phyloP scores from a whole-genome alignment of 2,797 vertebrate species.

The Brachyrhaphis roseni region DNA sequence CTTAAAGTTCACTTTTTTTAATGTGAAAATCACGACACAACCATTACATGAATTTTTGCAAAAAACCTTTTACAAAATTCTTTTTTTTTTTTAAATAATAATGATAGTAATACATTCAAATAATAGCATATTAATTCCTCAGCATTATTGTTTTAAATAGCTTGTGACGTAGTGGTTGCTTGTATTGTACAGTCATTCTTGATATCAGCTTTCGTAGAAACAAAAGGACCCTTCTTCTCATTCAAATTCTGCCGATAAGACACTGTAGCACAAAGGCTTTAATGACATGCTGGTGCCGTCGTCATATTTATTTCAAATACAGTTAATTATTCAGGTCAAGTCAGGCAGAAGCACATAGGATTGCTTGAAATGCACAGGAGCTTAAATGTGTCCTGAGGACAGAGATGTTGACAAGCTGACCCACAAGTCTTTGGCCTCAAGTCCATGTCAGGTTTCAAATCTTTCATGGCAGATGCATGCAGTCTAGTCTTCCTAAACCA shows the following conservation, averaged over 20 bases:
- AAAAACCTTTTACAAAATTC: slow-evolving; percentile 71
- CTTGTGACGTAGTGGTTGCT: slow-evolving; percentile 65
- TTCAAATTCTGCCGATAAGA: slow-evolving; percentile 59
- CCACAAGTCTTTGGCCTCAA: not conserved
- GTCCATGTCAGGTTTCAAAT: not conserved
- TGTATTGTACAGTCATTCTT: slow-evolving; percentile 43
- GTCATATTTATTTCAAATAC: slow-evolving; percentile 55
- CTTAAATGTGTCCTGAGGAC: not conserved
- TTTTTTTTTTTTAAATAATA: slow-evolving; percentile 82
- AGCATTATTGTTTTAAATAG: slow-evolving; percentile 81
- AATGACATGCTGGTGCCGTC: slow-evolving; percentile 52
- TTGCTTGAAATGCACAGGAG: slow-evolving; percentile 27
- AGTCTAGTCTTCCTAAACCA: not conserved
- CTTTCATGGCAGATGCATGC: not conserved
- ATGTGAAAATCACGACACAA: slow-evolving; percentile 72
- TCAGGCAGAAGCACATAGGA: slow-evolving; percentile 33
- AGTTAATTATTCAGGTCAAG: slow-evolving; percentile 25
- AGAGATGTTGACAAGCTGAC: not conserved
- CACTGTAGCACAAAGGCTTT: slow-evolving; percentile 39
- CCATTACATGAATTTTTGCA: slow-evolving; percentile 68
- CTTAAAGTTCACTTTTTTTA: slow-evolving; percentile 78
- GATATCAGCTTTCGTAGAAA: slow-evolving; percentile 42
- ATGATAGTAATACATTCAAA: slow-evolving; percentile 80
- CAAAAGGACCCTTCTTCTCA: slow-evolving; percentile 37
- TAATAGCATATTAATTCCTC: slow-evolving; percentile 77